phyloP scores from a whole-genome alignment of 2,113 vertebrate species.

The Upupa epops region DNA sequence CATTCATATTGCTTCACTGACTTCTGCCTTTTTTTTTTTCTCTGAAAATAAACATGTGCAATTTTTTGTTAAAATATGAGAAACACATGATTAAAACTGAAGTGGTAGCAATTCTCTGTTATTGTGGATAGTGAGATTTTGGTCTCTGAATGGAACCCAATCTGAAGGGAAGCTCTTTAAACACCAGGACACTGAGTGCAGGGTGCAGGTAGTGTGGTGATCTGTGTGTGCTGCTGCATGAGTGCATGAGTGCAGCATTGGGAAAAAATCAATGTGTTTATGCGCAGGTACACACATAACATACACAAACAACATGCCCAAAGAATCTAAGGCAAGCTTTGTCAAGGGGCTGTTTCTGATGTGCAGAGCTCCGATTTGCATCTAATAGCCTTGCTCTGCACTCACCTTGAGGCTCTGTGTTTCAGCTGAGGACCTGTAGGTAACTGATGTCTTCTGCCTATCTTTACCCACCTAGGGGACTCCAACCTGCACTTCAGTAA shows the following conservation, averaged over 20 bases:
- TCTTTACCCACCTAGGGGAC: constrained; percentile 79
- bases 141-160: neutral
- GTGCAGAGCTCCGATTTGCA: neutral
- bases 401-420: neutral
- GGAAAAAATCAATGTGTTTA: neutral
- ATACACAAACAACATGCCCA: neutral
- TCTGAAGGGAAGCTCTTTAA: neutral
- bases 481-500: constrained; percentile 81
- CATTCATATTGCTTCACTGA: neutral
- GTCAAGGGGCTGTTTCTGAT: neutral
- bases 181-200: neutral
- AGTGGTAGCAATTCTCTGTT: neutral
- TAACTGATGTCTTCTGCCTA: constrained; percentile 25
- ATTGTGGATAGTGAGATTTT: neutral
- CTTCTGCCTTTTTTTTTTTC: neutral
- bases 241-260: neutral
- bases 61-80: neutral
- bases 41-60: neutral
- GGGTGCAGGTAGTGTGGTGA: neutral
- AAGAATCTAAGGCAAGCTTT: neutral
- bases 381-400: neutral
- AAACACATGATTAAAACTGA: neutral
- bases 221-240: neutral
- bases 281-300: rapidly evolving
- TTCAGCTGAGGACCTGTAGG: neutral